These are phyloP conservation scores for Acleris emargana DNA, from an alignment of 2,888 invertebrate genomes.

Conservation along the genomic window DNA sequence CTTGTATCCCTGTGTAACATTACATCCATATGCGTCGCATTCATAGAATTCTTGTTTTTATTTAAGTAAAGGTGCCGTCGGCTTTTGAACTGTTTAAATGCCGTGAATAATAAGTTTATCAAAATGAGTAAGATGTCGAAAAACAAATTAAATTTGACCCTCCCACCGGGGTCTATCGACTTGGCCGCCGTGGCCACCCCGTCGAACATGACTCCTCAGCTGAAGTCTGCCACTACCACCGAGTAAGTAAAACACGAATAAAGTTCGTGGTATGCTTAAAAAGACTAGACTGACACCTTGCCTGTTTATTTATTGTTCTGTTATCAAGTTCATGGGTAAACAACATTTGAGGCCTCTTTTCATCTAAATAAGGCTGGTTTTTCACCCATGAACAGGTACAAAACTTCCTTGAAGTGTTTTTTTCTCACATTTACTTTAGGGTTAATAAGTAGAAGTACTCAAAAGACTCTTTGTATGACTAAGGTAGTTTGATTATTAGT, in stretches of 20 bases:
- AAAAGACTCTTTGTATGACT: too few species aligned
- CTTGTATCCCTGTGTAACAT: too few species aligned
- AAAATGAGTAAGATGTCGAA: constrained; percentile 91
- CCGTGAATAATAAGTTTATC: constrained; percentile 48
- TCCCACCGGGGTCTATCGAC: constrained; percentile 95
- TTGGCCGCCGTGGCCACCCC: constrained; percentile 86
- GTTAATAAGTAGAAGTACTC: too few species aligned
- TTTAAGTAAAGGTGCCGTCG: constrained; percentile 1
- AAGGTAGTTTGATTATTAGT: too few species aligned
- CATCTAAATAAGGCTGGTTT: background rate
- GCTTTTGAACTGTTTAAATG: constrained; percentile 44
- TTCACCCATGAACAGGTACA: background rate
- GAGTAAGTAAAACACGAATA: constrained; percentile 70
- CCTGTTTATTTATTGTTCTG: constrained; percentile 7
- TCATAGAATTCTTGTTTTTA: too few species aligned
- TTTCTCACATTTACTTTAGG: too few species aligned
- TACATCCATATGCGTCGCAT: too few species aligned
- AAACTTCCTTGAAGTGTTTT: too few species aligned
- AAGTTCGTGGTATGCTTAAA: background rate
- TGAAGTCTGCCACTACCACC: constrained; percentile 82
- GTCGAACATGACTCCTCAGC: constrained; percentile 82
- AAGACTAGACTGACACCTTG: background rate
- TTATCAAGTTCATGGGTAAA: constrained; percentile 20
- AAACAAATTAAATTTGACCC: constrained; percentile 94
- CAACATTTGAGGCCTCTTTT: background rate